A percentile compares a stretch with the other conserved stretches of the same genome.
These are phyloP conservation scores for Helicoverpa assulta DNA, from an alignment of 2,888 invertebrate species.

Conservation along the genomic window DNA sequence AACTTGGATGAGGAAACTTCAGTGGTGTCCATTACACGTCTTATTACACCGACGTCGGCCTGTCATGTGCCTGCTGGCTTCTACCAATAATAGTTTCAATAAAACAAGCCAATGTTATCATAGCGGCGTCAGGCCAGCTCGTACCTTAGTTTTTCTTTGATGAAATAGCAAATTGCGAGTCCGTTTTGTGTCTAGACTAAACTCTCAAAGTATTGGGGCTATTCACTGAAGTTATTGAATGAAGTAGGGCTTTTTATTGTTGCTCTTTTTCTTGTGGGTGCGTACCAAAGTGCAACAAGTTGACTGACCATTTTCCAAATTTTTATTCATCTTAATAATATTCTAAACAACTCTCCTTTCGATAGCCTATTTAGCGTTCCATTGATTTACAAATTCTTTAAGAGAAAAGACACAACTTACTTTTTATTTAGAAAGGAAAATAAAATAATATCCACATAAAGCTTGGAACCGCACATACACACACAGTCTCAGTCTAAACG, in stretches of 20 bases:
- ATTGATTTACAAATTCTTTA: no score
- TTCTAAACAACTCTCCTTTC: neutral
- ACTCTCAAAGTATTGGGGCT: constrained; percentile 9
- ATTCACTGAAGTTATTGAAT: neutral
- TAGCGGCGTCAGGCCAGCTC: constrained; percentile 14
- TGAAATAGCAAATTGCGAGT: constrained; percentile 7
- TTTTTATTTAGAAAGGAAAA: constrained; percentile 14
- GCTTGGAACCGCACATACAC: constrained; percentile 29
- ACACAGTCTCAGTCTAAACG: constrained; percentile 29
- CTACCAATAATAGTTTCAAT: constrained; percentile 51
- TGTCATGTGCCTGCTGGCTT: constrained; percentile 49
- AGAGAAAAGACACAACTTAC: no score
- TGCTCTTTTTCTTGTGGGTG: neutral
- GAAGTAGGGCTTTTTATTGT: neutral
- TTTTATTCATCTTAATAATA: neutral
- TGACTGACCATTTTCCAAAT: neutral
- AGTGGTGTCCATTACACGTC: constrained; percentile 76
- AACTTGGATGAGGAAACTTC: constrained; percentile 87
- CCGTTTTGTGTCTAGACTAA: constrained; percentile 28
- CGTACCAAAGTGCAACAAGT: neutral
- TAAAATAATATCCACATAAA: constrained; percentile 36
- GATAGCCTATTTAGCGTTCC: no score
- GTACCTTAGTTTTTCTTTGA: constrained; percentile 23
- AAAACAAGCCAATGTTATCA: constrained; percentile 37
- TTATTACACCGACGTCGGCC: constrained; percentile 61